Evolutionary conservation across 2,888 invertebrate genomes (phyloP).

Genomic region (Chrysodeixis includens): DNA sequence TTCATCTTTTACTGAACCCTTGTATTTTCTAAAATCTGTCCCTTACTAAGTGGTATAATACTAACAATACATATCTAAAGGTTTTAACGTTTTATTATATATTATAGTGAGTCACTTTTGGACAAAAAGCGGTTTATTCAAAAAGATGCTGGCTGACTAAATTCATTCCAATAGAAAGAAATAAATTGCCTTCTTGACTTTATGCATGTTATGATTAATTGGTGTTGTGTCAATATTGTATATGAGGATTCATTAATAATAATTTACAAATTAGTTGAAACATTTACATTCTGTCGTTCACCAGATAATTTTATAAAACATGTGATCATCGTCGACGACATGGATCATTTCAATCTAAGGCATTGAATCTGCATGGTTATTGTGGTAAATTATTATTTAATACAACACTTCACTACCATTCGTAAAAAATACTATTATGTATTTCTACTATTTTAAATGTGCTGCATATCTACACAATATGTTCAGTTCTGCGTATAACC

Average conservation of each 20-base stretch:
- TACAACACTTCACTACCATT: background rate
- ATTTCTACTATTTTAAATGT: too few relatives aligned
- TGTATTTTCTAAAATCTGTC: too few relatives aligned
- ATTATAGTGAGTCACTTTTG: too few relatives aligned
- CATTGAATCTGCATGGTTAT: slow-evolving; percentile 21
- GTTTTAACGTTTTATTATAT: too few relatives aligned
- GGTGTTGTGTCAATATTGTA: slow-evolving; percentile 7
- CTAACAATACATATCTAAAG: too few relatives aligned
- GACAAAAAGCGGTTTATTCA: background rate
- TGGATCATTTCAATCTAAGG: background rate
- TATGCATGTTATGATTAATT: background rate
- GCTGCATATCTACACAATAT: too few relatives aligned
- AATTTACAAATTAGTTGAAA: slow-evolving; percentile 1
- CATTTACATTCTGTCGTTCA: background rate
- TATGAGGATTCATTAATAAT: background rate
- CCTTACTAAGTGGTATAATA: too few relatives aligned
- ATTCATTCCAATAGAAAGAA: background rate
- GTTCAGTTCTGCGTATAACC: too few relatives aligned
- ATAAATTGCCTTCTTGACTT: background rate
- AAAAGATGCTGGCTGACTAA: slow-evolving; percentile 24
- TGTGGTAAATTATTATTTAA: slow-evolving; percentile 14
- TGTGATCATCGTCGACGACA: slow-evolving; percentile 11
- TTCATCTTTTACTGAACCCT: too few relatives aligned
- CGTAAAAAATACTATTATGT: background rate
- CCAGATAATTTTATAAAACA: slow-evolving; percentile 10